A percentile compares a stretch with the other conserved stretches of the same genome.
These are phyloP conservation scores for Amia ocellicauda DNA, from an alignment of 2,113 vertebrate species.

Conservation along the genomic window DNA sequence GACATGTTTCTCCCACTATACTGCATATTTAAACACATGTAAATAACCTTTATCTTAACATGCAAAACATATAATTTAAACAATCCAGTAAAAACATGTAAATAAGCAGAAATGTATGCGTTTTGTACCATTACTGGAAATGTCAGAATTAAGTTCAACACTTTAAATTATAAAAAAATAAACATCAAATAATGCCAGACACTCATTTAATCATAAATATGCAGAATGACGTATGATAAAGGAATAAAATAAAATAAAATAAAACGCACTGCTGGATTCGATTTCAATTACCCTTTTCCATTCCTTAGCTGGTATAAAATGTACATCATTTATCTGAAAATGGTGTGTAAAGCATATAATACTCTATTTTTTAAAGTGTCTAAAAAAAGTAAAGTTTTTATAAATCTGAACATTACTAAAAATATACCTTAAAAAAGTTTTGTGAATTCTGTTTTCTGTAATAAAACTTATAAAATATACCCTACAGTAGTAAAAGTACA, in stretches of 20 bases:
- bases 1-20: constrained; percentile 7
- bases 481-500: constrained; percentile 55
- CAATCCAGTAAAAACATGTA: constrained; percentile 5
- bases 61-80: not conserved
- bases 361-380: constrained; percentile 34
- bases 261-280: constrained; percentile 25
- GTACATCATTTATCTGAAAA: constrained; percentile 35
- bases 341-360: constrained; percentile 40
- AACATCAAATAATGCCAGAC: constrained; percentile 8
- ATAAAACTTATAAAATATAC: constrained; percentile 60
- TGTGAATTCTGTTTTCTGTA: constrained; percentile 37
- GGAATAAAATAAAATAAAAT: too few relatives aligned
- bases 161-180: too few relatives aligned
- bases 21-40: constrained; percentile 8
- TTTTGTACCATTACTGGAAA: constrained; percentile 3
- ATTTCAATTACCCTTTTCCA: constrained; percentile 24
- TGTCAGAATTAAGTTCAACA: not conserved
- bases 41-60: too few relatives aligned
- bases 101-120: constrained; percentile 7
- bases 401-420: constrained; percentile 63
- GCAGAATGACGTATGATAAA: not conserved
- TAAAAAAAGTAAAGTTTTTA: constrained; percentile 62
- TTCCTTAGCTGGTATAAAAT: constrained; percentile 34
- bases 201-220: not conserved
- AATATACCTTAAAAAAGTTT: constrained; percentile 58